phyloP scores from a whole-genome alignment of 1,140 invertebrate genomes.

The Cataglyphis hispanica region DNA sequence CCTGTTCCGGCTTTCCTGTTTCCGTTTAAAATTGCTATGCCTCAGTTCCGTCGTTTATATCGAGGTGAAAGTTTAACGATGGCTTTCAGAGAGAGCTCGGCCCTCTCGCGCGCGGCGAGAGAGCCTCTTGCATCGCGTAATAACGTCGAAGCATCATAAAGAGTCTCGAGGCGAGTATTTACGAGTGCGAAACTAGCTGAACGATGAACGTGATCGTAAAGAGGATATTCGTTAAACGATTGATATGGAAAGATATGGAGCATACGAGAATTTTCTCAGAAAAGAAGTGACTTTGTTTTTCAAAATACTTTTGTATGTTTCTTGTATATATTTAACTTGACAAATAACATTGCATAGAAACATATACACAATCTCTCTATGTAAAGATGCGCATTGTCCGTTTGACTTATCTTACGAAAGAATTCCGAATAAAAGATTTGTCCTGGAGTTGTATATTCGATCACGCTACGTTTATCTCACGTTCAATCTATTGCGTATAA shows the following conservation, averaged over 20 bases:
- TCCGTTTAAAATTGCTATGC: constrained; percentile 5
- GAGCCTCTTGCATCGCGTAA: not conserved
- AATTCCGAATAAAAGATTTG: constrained; percentile 14
- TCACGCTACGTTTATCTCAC: not conserved
- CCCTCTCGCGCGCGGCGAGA: not conserved
- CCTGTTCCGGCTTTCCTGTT: not conserved
- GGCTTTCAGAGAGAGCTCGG: not conserved
- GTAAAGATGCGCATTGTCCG: not conserved
- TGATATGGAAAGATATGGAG: not conserved
- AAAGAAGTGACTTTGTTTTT: not conserved
- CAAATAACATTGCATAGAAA: not conserved
- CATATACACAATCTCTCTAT: not conserved
- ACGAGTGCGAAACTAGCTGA: not conserved
- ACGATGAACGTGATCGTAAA: not conserved
- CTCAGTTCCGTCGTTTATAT: too few relatives aligned
- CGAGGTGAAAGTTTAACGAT: constrained; percentile 42
- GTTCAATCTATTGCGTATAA: not conserved
- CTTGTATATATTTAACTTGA: not conserved
- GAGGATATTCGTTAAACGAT: constrained; percentile 8
- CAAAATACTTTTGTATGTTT: not conserved
- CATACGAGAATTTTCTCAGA: not conserved
- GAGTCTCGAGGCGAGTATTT: not conserved
- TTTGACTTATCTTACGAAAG: constrained; percentile 30
- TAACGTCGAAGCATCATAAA: not conserved
- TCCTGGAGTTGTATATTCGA: not conserved